Evolutionary conservation across 2,113 vertebrate genomes (phyloP).

Genomic region (Rostratula benghalensis): DNA sequence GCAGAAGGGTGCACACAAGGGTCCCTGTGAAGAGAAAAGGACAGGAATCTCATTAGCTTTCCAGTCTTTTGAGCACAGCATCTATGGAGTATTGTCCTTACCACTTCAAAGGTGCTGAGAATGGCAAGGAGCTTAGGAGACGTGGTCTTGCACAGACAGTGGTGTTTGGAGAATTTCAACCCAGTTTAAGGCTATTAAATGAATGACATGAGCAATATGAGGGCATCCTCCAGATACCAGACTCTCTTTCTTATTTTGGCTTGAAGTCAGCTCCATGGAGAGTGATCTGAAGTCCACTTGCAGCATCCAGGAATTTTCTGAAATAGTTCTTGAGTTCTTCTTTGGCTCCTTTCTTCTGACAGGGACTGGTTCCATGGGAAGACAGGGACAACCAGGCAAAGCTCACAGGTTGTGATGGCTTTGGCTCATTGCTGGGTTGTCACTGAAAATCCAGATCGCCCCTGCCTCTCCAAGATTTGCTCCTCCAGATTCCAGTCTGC

Average conservation of each 20-base stretch:
- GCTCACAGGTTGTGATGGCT: neutral
- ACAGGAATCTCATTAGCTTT: neutral
- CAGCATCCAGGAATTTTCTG: neutral
- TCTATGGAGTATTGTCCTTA: accelerated
- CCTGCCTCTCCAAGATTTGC: neutral
- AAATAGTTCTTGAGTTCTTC: neutral
- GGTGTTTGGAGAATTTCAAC: neutral
- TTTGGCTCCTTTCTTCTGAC: neutral
- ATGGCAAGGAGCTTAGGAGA: neutral
- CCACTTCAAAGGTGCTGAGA: neutral
- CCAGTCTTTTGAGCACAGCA: neutral
- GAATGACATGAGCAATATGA: neutral
- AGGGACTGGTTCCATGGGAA: neutral
- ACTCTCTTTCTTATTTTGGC: neutral
- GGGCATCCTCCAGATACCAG: neutral
- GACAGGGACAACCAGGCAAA: neutral
- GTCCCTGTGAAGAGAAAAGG: neutral
- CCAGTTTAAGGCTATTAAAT: neutral
- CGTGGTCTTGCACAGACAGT: neutral
- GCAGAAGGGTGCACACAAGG: neutral
- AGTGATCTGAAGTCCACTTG: neutral
- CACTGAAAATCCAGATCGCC: neutral
- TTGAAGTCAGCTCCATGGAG: neutral
- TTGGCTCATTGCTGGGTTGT: neutral
- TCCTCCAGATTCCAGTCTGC: neutral